Base-by-base conservation (phyloP, 2,888 invertebrate genomes). In the Epistrophe eligans region DNA sequence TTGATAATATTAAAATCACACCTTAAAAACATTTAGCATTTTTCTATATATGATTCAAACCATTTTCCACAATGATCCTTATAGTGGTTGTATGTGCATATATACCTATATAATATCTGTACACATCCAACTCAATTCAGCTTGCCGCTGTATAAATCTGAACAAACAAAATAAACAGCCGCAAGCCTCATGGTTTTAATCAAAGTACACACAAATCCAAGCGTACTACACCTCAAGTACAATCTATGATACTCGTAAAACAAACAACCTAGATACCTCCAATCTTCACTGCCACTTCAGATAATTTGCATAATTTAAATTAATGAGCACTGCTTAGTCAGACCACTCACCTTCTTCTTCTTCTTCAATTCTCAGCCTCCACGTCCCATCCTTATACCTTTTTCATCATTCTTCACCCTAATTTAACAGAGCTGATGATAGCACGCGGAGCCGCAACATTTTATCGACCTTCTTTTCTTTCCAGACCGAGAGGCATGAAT, bases 231-330 rank as follows among this genome's bases (percentile, higher is more conserved):
- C 66, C 80, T 80, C 58, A 76, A 84, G 74, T 45, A 50, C 43
- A 28, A 50, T 50, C 57, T 52, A 48, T 40, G 70, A 50, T 67
- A 48, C 43, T 70, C 70, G 71, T 52, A 72, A 77, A 72, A 60
- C 82, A 85, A 82, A 77, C 77, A 85, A 72, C 77, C 81, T 15
- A 60, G 72, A 60, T 66, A 84, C 81, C 77, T 81, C 60, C 55
- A 81, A 62, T 70, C 70, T 70, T 77, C 72, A 40, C 77, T 48
- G 40, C 72, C 82, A 57, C 82, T 77, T 82, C 57, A 77, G 77
- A 70, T 77, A 82, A 82, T 85, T 85, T 85, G 77, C 77, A 85
- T 85, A 85, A 85, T 85, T 85, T 85, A 74, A 82, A 85, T 74
- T 85, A 85, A 82, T 85, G 84, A 84, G 81, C 40, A 48, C 72